Evolutionary conservation across 2,113 vertebrate genomes (phyloP), one percentile per base, ranked within the genome.

Genomic region (Pangasianodon gigas): DNA sequence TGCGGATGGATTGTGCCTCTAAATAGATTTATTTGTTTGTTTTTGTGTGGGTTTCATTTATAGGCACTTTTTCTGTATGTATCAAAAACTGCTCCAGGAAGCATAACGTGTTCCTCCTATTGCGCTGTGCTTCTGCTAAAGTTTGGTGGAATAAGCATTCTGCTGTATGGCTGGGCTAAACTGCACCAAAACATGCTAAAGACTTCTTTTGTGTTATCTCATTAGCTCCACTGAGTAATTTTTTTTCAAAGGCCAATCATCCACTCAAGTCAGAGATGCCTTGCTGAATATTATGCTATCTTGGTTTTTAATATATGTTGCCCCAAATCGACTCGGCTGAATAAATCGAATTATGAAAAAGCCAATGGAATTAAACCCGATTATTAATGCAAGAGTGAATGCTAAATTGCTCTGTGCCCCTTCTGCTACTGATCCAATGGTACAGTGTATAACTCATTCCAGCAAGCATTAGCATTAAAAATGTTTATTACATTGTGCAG

Each of bases 361-460:
- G 37, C 24, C 41, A 46, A 8, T 60, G 51, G 37, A 58, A n/a
- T 74, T 58, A 46, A 77, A 60, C 11, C 21, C 60, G 29, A 19
- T 69, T 69, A 86, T 52, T 86, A 81, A 52, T 69, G 46, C 81
- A 83, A 60, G 85, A 87, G 37, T 86, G 60, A 81, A 51, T 51
- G 13, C 11, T 80, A 80, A 80, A 80, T 80, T 80, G 44, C 81
- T 69, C 84, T 51, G 18, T 9, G 24, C 44, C 29, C 16, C 29
- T 67, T 41, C 6, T 87, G 32, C 41, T 90, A 32, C 54, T 89
- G 84, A 84, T 85, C 46, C 26, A 44, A 67, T 88, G 77, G 89
- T 52, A 80, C 87, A 62, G 32, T 54, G 83, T 83, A 56, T 89
- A 75, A 88, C 75, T 84, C 83, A 87, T 93, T 90, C 90, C 90